Conservation (phyloP, 2,113 vertebrate genomes). For the Neolamprologus tretocephalus region DNA sequence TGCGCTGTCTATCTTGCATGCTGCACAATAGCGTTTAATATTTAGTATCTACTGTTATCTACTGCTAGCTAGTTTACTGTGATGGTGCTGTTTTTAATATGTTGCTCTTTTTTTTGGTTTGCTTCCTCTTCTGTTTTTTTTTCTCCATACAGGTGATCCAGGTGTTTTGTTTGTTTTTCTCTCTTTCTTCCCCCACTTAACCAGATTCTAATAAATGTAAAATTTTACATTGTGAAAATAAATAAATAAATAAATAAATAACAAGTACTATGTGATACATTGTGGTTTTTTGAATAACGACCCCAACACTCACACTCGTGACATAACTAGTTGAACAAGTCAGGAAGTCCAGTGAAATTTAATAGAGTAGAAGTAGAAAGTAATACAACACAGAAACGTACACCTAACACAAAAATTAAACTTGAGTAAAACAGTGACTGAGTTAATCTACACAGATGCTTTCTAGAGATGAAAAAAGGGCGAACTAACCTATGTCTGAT, state of each 20-base stretch:
- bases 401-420: not conserved
- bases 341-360: not conserved
- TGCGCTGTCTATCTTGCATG: no score
- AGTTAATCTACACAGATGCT: not conserved
- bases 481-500: slow-evolving; percentile 73
- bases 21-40: no score
- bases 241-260: not conserved
- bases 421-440: not conserved
- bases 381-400: not conserved
- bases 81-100: no score
- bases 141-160: no score
- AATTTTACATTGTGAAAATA: no score
- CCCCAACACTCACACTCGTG: not conserved
- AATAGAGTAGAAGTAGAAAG: not conserved
- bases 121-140: no score
- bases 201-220: no score
- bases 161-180: not conserved
- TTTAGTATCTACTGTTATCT: no score
- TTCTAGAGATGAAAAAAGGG: not conserved
- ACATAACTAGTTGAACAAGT: not conserved
- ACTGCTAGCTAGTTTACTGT: no score
- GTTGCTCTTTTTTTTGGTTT: no score
- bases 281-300: not conserved
- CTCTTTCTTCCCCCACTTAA: no score
- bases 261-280: not conserved